Evolutionary conservation across 2,113 vertebrate species (phyloP), one percentile per base, ranked within the genome.

Genomic region (Pleuronectes platessa): DNA sequence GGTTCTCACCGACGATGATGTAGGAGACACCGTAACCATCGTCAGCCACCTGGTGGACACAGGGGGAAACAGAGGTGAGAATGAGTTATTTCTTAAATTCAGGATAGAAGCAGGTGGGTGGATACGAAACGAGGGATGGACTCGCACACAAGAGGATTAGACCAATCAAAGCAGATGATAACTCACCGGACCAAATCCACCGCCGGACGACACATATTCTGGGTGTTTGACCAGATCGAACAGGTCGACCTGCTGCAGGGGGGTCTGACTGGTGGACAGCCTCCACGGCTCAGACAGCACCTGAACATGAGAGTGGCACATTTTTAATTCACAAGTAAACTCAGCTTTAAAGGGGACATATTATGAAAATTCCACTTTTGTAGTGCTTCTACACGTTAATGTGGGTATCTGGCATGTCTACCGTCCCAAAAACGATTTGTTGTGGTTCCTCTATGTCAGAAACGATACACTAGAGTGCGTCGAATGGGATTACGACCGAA

Each of bases 11-110:
- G 53, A 98, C 75, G 7, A 98, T 94, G 6, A 99, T 96, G 67
- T 99, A 99, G 1, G 98, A 99, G 69, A 99, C 98, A 1, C 98
- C 98, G 3, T 99, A 99, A 60, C 98, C 98, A 42, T 99, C 98
- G 77, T 99, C 97, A 47, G 97, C 97, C 67, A 99, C 98, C 98
- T 99, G 54, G 0, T 0, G 23, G 59, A 79, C 20, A 76, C 27
- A 64, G 18, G 23, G 54, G 24, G 8, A 62, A 54, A 64, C 12
- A 10, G 35, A 10, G 35, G 8, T 10, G 35, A 37, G 9, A 37
- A 31, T 31, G 27, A 5, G 27, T 31, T 31, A 31, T 31, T 31
- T 5, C 27, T 31, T 4, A 31, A 31, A 31, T 31, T 31, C 27
- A 31, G 6, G 31, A 31, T 31, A 31, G 31, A 31, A 31, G 5